A percentile compares a stretch with the other conserved stretches of the same genome.
Evolutionary conservation across 2,888 invertebrate species (phyloP).

Genomic region (Trissonchulus sp.): DNA sequence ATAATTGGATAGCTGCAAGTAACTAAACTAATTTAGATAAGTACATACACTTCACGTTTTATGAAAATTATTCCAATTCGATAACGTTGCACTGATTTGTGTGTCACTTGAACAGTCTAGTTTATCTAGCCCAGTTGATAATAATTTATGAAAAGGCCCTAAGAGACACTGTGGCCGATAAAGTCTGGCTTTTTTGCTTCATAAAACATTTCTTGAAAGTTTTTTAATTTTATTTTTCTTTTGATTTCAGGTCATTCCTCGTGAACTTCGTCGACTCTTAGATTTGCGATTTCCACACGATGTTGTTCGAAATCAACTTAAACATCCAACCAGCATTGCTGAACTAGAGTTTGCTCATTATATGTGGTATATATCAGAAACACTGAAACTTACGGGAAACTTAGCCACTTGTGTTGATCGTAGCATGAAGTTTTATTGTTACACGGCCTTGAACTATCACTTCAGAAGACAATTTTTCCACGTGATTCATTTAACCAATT

Average conservation of each 20-base stretch:
- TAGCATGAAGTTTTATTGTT: conserved; percentile 26
- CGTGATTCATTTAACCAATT: background rate
- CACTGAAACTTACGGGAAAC: background rate
- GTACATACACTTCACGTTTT: too few relatives aligned
- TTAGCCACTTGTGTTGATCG: conserved; percentile 13
- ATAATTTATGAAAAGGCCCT: too few relatives aligned
- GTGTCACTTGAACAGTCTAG: too few relatives aligned
- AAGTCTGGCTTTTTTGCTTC: too few relatives aligned
- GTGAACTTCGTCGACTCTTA: conserved; percentile 17
- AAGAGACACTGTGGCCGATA: too few relatives aligned
- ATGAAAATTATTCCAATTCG: too few relatives aligned
- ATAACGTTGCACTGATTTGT: too few relatives aligned
- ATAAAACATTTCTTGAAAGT: background rate
- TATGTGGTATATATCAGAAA: background rate
- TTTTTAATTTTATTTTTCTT: background rate
- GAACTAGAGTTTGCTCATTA: background rate
- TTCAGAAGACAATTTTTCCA: conserved; percentile 19
- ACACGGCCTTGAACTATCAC: conserved; percentile 12
- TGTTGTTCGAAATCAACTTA: background rate
- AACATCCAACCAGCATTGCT: background rate
- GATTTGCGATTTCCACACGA: background rate
- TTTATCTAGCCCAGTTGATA: too few relatives aligned
- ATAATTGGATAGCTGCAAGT: too few relatives aligned
- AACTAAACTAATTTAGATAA: too few relatives aligned
- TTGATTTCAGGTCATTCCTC: conserved; percentile 23